phyloP scores from a whole-genome alignment of 1,140 invertebrate genomes.

The Drosophila trapezifrons region DNA sequence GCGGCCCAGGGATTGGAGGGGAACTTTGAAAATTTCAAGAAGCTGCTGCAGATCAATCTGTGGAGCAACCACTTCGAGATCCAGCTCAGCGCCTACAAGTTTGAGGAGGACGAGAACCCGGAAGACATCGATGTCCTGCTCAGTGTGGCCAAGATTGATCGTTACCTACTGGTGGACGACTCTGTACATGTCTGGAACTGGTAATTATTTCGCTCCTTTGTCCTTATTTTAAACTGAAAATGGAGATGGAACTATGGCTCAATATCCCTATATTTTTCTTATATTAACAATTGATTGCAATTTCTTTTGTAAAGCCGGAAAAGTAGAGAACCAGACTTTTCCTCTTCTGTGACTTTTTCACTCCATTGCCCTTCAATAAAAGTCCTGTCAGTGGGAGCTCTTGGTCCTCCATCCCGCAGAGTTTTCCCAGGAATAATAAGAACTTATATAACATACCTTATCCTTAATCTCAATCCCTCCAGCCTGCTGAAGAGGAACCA shows the following conservation, averaged over 20 bases:
- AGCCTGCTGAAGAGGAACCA: slow-evolving; percentile 49
- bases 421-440: background rate
- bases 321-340: background rate
- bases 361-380: background rate
- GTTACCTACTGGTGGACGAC: slow-evolving; percentile 89
- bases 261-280: background rate
- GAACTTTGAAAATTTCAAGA: slow-evolving; percentile 85
- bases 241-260: no score
- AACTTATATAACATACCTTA: no score
- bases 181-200: slow-evolving; percentile 85
- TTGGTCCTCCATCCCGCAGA: background rate
- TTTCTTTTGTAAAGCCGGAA: background rate
- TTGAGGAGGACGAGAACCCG: slow-evolving; percentile 89
- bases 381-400: background rate
- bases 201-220: no score
- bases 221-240: no score
- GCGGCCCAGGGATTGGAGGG: slow-evolving; percentile 37
- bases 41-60: slow-evolving; percentile 87
- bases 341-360: background rate
- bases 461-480: background rate
- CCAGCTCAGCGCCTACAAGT: slow-evolving; percentile 35
- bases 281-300: background rate
- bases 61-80: slow-evolving; percentile 94
- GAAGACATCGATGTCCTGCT: slow-evolving; percentile 86
- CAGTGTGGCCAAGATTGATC: slow-evolving; percentile 87